Evolutionary conservation across 2,113 vertebrate genomes (phyloP).

Genomic region (Malurus elegans): DNA sequence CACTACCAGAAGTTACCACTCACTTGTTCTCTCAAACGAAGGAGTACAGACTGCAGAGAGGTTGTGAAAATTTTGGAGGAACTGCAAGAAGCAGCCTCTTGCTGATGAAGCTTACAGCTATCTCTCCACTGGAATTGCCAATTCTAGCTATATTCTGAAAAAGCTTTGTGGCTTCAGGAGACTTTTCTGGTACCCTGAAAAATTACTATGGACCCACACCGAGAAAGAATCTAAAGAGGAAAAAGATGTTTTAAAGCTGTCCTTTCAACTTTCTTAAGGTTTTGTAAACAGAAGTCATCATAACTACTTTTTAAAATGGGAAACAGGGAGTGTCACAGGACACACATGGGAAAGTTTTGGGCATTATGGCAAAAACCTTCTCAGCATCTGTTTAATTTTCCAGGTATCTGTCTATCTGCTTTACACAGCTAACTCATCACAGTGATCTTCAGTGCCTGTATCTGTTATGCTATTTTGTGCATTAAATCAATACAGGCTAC

Average conservation of each 20-base stretch:
- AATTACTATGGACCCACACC: neutral
- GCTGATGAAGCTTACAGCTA: neutral
- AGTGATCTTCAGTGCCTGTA: neutral
- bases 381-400: neutral
- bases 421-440: neutral
- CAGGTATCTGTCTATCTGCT: neutral
- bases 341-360: neutral
- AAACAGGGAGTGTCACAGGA: neutral
- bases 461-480: constrained; percentile 19
- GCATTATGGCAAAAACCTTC: neutral
- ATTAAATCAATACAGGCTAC: neutral
- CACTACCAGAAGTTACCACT: neutral
- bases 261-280: neutral
- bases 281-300: neutral
- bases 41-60: neutral
- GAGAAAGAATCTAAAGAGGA: neutral
- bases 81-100: neutral
- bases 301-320: neutral
- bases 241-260: neutral
- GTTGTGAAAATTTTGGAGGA: neutral
- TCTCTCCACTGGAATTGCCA: neutral
- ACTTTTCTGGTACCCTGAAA: neutral
- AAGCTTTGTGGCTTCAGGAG: neutral
- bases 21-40: neutral
- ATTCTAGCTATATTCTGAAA: neutral